A percentile compares a stretch with the other conserved stretches of the same genome.
Evolutionary conservation across 2,113 vertebrate genomes (phyloP).

Genomic region (Archocentrus centrarchus): DNA sequence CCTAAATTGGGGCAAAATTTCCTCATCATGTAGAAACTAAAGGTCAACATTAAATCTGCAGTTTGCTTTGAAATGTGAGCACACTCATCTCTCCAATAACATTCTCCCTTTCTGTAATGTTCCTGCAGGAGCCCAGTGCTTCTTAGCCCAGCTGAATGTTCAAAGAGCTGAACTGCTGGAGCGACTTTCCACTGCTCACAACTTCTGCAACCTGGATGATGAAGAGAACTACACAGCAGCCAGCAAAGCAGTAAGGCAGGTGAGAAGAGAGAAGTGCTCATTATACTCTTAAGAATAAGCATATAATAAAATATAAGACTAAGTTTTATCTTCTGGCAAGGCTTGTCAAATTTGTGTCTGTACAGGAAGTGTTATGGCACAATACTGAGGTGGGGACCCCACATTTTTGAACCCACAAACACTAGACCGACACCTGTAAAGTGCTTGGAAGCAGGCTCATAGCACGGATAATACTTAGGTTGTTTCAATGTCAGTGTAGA

Average conservation of each 20-base stretch:
- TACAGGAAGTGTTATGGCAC: not conserved
- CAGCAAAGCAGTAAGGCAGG: slow-evolving; percentile 89
- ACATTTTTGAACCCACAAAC: not conserved
- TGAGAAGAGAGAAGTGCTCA: slow-evolving; percentile 17
- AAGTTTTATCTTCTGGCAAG: not conserved
- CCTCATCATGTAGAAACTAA: not conserved
- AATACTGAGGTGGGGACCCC: no score
- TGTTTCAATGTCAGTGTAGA: not conserved
- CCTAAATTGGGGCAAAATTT: not conserved
- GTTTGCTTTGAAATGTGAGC: not conserved
- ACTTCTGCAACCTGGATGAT: slow-evolving; percentile 93
- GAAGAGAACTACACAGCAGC: slow-evolving; percentile 90
- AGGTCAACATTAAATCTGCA: not conserved
- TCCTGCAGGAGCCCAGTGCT: slow-evolving; percentile 86
- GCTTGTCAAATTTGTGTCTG: not conserved
- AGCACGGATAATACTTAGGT: not conserved
- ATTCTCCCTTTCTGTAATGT: not conserved
- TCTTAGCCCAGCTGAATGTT: slow-evolving; percentile 90
- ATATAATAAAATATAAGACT: not conserved
- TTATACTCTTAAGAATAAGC: not conserved
- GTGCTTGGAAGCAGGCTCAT: not conserved
- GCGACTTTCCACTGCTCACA: slow-evolving; percentile 91
- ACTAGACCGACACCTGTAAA: not conserved
- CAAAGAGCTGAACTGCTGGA: slow-evolving; percentile 94
- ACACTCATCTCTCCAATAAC: not conserved